Conservation (phyloP, 2,113 vertebrate genomes). For the Clarias magur region DNA sequence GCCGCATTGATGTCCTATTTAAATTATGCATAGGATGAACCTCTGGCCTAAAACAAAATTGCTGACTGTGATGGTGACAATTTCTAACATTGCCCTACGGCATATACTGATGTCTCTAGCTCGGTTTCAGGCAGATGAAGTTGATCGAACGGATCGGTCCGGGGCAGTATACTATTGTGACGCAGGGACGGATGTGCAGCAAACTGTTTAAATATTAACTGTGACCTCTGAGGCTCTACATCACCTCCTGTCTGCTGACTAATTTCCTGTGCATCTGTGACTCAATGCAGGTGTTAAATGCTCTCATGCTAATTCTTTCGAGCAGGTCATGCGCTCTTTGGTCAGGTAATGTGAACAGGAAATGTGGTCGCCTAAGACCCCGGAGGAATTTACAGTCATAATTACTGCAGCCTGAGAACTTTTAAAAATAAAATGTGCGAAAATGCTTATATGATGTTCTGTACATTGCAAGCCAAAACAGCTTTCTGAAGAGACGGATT, state of each 20-base stretch:
- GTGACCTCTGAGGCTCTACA: not conserved
- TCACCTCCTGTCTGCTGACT: slow-evolving; percentile 4
- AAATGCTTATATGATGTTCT: not conserved
- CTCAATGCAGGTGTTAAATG: not conserved
- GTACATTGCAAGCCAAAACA: not conserved
- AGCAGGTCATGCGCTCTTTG: not conserved
- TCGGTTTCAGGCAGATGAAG: not conserved
- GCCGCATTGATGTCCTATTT: not conserved
- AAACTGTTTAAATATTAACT: slow-evolving; percentile 23
- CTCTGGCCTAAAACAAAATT: slow-evolving; percentile 12
- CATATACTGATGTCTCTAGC: not conserved
- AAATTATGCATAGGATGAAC: slow-evolving; percentile 29
- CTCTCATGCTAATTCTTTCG: not conserved
- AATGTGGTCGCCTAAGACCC: not conserved
- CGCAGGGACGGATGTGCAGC: not conserved
- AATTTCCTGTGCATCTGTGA: not conserved
- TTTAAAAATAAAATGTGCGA: not conserved
- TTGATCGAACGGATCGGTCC: slow-evolving; percentile 9
- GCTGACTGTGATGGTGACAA: slow-evolving; percentile 22
- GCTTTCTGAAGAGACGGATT: too few species aligned
- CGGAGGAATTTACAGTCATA: not conserved
- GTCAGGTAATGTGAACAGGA: not conserved
- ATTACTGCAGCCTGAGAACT: not conserved
- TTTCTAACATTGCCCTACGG: not conserved
- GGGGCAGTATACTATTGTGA: not conserved